Conservation (phyloP, 2,113 vertebrate species). For the Pelobates fuscus region DNA sequence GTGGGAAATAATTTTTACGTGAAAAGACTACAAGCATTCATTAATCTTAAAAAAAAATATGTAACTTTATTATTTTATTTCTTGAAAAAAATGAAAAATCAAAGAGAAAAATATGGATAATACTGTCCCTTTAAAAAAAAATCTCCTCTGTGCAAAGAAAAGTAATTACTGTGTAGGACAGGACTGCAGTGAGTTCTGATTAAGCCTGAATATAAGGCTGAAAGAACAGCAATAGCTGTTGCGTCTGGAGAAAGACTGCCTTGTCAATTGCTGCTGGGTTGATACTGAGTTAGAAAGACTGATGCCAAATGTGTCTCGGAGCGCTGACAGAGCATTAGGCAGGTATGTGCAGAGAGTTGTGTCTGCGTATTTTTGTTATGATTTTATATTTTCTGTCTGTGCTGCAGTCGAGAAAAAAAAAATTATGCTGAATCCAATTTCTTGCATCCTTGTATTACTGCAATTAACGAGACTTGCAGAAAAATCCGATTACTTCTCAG, state of each 20-base stretch:
- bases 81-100: no score
- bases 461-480: background rate
- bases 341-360: constrained; percentile 8
- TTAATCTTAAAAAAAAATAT: no score
- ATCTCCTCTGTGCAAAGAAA: background rate
- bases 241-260: background rate
- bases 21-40: no score
- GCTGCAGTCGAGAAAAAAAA: background rate
- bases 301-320: constrained; percentile 15
- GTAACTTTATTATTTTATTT: no score
- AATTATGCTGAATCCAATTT: background rate
- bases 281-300: background rate
- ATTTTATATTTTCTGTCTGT: background rate
- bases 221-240: background rate
- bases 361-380: constrained; percentile 7
- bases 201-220: constrained; percentile 5
- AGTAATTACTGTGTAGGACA: constrained; percentile 19
- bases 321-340: background rate
- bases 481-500: background rate
- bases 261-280: background rate
- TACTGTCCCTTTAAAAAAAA: constrained; percentile 12
- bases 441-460: background rate
- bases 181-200: constrained; percentile 1
- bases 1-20: no score
- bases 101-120: background rate